Evolutionary conservation across 53 echinoderm and acorn worm species (phyloP), one percentile per base, ranked within the genome.

Genomic region (Antedon mediterranea): DNA sequence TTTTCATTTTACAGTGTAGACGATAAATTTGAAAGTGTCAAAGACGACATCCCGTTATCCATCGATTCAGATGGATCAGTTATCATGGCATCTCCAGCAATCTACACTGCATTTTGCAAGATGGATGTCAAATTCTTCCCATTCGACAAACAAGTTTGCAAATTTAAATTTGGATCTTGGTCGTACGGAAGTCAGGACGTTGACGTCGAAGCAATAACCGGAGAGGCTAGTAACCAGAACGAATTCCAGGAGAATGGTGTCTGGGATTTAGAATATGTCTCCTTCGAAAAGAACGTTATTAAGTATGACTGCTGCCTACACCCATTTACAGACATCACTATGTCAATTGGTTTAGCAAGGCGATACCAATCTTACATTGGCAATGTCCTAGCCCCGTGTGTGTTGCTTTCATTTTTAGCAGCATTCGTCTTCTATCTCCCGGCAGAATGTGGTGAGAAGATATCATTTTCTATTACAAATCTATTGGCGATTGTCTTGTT

Each of bases 361-460:
- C 82, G 82, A 30, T 79, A 82, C 0, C 73, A 75, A n/a, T 86
- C 80, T 72, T 82, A 86, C 32, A 72, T 86, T 42, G 34, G 82
- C 28, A 86, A 86, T n/a, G 77, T 86, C 28, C 34, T 86, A 15
- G 34, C 82, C 32, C 86, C 86, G 32, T 73, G 82, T 71, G 43
- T 82, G 0, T 43, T 86, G 28, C 34, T 86, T 71, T 78, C 86
- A 23, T 75, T 86, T 31, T 29, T 82, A 43, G 79, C 78, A 32
- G 75, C 82, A 15, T 71, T 86, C 32, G 86, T 82, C 44, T 86
- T 86, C 71, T 78, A 44, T 33, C 43, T 86, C 15, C 86, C 86
- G 7, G 76, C 86, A 14, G 86, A 86, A 43, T 86, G 79, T 6
- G 86, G 86, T 3, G 86, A 86, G 82, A 86, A 86, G 72, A 75